Evolutionary conservation across 2,113 vertebrate species (phyloP), one percentile per base, ranked within the genome.

Genomic region (Recurvirostra avosetta): DNA sequence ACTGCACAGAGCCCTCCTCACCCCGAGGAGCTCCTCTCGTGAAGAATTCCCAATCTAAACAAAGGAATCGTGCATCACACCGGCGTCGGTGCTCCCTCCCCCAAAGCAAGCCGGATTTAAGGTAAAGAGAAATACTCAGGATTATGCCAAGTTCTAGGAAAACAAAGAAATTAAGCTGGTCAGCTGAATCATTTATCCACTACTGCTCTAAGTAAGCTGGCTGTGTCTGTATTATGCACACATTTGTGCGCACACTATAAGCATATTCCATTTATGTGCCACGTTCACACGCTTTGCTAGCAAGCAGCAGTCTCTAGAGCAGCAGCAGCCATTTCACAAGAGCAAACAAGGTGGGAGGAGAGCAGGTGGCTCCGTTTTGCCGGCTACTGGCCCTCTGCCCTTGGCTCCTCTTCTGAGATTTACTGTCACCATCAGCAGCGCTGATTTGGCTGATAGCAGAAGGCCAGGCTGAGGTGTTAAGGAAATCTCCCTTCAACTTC

Each of bases 331-430:
- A 91, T 95, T 94, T 95, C 91, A 72, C 75, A 78, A 41, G 83
- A 94, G 86, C 86, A 79, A 91, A 95, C 80, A 72, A 95, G 89
- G 95, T 91, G 62, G 83, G 76, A 94, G 73, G 92, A 76, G 80
- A 95, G 96, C 94, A 87, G 92, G 96, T 96, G 90, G 95, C 88
- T 93, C 49, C 1, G 76, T 91, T 92, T 84, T 38, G 70, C 91
- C 94, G 94, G 53, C 32, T 91, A 30, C 80, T 97, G 95, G 94
- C 94, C 94, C 77, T 78, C 66, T 89, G 89, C 96, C 92, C 94
- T 95, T 94, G 91, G 86, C 88, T 96, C 32, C 50, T 58, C 80
- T 74, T 68, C 76, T 8, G 4, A 84, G 41, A 68, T 75, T 52
- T 75, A 56, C 73, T 72, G 73, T 84, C 86, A 84, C 79, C 82